Conservation (phyloP, 53 echinoderm and acorn worm species). For the Stichopus horrens region DNA sequence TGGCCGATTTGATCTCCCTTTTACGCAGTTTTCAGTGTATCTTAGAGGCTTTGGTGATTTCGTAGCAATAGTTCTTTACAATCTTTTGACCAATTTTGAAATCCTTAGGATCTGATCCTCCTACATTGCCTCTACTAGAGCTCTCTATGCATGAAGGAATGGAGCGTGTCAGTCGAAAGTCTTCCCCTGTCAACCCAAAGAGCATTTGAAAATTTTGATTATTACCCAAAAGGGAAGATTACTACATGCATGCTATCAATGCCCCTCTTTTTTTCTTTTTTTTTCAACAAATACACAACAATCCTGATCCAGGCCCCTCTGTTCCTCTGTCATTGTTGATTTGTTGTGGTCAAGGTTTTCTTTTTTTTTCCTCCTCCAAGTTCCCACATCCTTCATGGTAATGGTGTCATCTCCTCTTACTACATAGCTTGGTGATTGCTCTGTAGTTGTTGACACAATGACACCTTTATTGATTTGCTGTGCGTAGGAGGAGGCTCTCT, state of each 20-base stretch:
- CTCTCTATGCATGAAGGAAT: no score
- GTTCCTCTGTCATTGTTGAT: not conserved
- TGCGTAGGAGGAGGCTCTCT: not conserved
- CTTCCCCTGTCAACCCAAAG: no score
- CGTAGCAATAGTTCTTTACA: no score
- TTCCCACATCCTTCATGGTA: not conserved
- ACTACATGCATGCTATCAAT: not conserved
- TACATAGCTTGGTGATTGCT: conserved; percentile 20
- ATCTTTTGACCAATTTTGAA: no score
- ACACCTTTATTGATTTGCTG: conserved; percentile 41
- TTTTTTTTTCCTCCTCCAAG: not conserved
- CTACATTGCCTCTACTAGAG: no score
- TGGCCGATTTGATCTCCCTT: no score
- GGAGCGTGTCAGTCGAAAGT: no score
- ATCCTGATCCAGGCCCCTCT: not conserved
- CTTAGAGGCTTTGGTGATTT: no score
- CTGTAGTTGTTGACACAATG: conserved; percentile 27
- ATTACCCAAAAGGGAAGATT: no score
- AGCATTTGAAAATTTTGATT: no score
- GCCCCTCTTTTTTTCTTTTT: not conserved
- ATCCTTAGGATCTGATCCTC: no score
- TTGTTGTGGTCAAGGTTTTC: not conserved
- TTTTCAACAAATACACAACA: not conserved
- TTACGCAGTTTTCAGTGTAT: no score
- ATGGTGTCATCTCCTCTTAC: not conserved